Base-by-base conservation (phyloP, 2,888 invertebrate genomes). In the Acanthococcus lagerstroemiae region DNA sequence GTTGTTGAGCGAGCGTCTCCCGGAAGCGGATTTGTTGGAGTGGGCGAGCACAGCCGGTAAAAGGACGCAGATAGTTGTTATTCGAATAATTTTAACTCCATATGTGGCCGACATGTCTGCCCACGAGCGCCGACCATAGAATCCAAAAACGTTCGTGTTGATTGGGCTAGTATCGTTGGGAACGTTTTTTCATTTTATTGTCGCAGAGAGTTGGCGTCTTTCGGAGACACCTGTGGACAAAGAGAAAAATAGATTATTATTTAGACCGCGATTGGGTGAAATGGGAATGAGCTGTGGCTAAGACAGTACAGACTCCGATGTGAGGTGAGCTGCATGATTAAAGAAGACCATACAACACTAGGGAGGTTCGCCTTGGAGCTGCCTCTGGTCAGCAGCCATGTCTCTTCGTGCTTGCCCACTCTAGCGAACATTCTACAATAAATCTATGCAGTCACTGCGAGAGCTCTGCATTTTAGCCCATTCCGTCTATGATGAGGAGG, bases 1-100 rank as follows among this genome's bases (percentile, higher is more conserved):
- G 44, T 69, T 69, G n/a, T 67, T 63, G n/a, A 66, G 58, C 19
- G 67, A 66, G 19, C 66, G 46, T 56, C 50, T 63, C 17, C 52
- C 63, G 1, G 46, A 46, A 19, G 44, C 26, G 19, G 60, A 26
- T 6, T 50, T 30, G 19, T 63, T 63, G 12, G 17, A 30, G 17
- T 27, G 21, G 22, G 22, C 37, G 21, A 50, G 37, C 4, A 52
- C 17, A 25, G 27, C 27, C 7, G 54, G 52, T 1, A 63, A 37
- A 15, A 63, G 22, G 52, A 44, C 63, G 54, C 63, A 63, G 63
- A 63, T 30, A 1, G 63, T 63, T 63, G 54, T 54, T 21, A 54
- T 24, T 54, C 52, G 63, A 54, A 52, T 30, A 54, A 63, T n/a
- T 37, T 27, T 63, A 37, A 25, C 63, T 63, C 63, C 63, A 63